Evolutionary conservation across 2,797 vertebrate genomes (phyloP).

Genomic region (Glyptemys insculpta): DNA sequence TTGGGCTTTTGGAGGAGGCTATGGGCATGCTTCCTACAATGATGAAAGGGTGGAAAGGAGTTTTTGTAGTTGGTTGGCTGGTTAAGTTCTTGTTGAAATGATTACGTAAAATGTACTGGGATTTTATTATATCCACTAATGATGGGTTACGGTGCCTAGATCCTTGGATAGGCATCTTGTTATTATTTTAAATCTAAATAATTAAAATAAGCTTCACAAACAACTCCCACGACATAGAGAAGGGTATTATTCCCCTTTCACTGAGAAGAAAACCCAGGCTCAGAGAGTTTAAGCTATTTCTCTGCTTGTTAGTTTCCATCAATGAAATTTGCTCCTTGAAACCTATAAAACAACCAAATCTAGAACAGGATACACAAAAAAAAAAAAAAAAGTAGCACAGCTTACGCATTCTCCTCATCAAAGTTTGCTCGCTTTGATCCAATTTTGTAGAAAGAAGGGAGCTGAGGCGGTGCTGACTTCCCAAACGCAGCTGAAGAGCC

Average conservation of each 20-base stretch:
- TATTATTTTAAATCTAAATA: neutral
- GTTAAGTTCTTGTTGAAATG: neutral
- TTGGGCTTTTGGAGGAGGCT: neutral
- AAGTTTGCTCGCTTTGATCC: constrained; percentile 97
- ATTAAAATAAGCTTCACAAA: neutral
- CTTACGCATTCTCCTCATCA: constrained; percentile 99
- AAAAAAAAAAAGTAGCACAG: constrained; percentile 11
- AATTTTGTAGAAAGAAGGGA: constrained; percentile 98
- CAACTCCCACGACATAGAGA: neutral
- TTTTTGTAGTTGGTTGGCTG: neutral
- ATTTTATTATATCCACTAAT: neutral
- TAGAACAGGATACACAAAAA: neutral
- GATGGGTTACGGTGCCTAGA: fast-evolving
- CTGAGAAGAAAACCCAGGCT: neutral
- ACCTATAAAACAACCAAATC: neutral
- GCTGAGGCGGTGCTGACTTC: constrained; percentile 88
- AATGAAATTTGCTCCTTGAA: neutral
- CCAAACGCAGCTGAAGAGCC: constrained; percentile 89
- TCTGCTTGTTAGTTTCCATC: neutral
- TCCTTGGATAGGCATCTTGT: neutral
- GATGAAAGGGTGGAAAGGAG: neutral
- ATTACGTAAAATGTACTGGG: fast-evolving
- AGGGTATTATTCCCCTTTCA: neutral
- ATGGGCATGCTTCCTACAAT: neutral
- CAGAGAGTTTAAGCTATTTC: neutral